A percentile compares a stretch with the other conserved stretches of the same genome.
Evolutionary conservation across 2,797 vertebrate species (phyloP).

Genomic region (Bufotes viridis): DNA sequence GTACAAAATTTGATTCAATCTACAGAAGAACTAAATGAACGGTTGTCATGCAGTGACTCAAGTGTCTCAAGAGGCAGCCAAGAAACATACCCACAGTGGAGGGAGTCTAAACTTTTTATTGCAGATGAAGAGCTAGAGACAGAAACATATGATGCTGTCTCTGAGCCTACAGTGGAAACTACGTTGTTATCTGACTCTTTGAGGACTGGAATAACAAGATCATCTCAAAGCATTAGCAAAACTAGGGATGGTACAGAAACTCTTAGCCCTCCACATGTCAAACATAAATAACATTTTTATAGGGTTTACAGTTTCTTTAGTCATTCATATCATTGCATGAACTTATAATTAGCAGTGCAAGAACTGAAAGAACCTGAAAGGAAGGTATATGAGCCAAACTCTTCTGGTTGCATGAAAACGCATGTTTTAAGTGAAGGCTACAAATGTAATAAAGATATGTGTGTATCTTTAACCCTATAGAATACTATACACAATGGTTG

Average conservation of each 20-base stretch:
- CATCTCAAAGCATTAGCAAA: slow-evolving; percentile 80
- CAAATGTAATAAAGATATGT: slow-evolving; percentile 63
- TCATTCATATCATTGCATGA: slow-evolving; percentile 87
- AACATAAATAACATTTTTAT: slow-evolving; percentile 86
- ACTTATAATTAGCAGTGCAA: slow-evolving; percentile 73
- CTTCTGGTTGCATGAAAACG: slow-evolving; percentile 85
- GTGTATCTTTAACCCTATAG: slow-evolving; percentile 7
- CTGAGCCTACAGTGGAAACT: slow-evolving; percentile 76
- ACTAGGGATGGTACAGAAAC: slow-evolving; percentile 81
- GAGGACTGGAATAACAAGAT: slow-evolving; percentile 85
- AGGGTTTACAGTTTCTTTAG: slow-evolving; percentile 81
- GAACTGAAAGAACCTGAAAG: slow-evolving; percentile 73
- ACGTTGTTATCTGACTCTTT: slow-evolving; percentile 84
- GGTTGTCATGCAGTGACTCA: slow-evolving; percentile 79
- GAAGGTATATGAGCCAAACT: slow-evolving; percentile 73
- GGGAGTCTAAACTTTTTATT: slow-evolving; percentile 92
- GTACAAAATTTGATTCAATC: slow-evolving; percentile 92
- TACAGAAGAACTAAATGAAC: slow-evolving; percentile 78
- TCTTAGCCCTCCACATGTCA: slow-evolving; percentile 87
- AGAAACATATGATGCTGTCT: slow-evolving; percentile 81
- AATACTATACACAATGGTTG: slow-evolving; percentile 62
- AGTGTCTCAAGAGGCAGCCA: slow-evolving; percentile 81
- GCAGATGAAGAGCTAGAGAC: slow-evolving; percentile 89
- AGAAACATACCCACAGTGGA: slow-evolving; percentile 85
- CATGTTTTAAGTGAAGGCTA: slow-evolving; percentile 83